Evolutionary conservation across 2,797 vertebrate species (phyloP).

Genomic region (Eutrigla gurnardus): DNA sequence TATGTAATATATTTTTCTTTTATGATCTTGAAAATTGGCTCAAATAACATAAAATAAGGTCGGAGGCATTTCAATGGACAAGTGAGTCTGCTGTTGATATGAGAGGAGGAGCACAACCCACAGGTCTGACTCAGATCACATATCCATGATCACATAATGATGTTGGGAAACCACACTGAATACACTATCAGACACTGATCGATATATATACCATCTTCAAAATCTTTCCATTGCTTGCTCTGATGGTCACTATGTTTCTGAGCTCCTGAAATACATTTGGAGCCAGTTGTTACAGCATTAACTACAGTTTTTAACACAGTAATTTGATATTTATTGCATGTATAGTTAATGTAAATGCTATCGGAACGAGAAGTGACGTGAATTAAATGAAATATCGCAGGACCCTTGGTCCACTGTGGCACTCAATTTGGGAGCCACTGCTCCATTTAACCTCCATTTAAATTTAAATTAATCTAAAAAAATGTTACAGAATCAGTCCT

Average conservation of each 20-base stretch:
- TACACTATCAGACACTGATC: neutral
- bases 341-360: neutral
- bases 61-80: neutral
- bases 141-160: neutral
- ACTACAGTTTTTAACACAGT: neutral
- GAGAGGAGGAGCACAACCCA: neutral
- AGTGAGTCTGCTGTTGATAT: neutral
- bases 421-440: neutral
- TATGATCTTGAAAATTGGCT: neutral
- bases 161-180: neutral
- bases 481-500: slow-evolving; percentile 50
- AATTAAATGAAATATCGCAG: neutral
- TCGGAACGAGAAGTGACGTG: neutral
- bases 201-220: neutral
- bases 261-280: neutral
- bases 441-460: slow-evolving; percentile 39
- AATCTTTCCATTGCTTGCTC: neutral
- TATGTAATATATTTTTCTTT: neutral
- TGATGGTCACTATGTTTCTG: neutral
- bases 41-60: neutral
- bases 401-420: neutral
- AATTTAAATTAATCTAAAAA: slow-evolving; percentile 26
- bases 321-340: neutral
- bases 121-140: neutral
- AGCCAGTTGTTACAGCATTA: neutral